Percentiles rank a stretch among this genome's conserved stretches.
Conservation (phyloP, 1,140 invertebrate genomes). For the Macrotrachela quadricornifera region DNA sequence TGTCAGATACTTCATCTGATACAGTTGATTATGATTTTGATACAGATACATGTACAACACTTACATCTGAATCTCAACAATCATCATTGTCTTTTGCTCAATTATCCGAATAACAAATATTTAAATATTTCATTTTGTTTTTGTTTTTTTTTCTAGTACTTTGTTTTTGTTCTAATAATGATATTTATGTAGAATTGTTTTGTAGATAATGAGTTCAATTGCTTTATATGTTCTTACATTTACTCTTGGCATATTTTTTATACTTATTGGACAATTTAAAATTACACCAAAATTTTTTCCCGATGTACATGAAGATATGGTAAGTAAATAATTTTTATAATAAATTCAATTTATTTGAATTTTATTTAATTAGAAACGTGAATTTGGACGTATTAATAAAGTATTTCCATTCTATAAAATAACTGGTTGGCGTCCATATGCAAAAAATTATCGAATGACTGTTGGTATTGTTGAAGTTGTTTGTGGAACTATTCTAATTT, state of each 20-base stretch:
- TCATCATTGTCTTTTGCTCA: no score
- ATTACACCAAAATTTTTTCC: constrained; percentile 68
- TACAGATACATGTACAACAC: no score
- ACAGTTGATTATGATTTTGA: no score
- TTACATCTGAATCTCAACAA: no score
- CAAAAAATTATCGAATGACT: constrained; percentile 48
- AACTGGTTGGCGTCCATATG: constrained; percentile 48
- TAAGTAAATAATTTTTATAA: constrained; percentile 34
- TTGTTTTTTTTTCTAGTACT: no score
- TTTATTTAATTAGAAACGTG: constrained; percentile 57
- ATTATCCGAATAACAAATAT: no score
- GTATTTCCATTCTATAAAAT: constrained; percentile 60
- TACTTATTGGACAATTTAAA: constrained; percentile 78
- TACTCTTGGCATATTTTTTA: constrained; percentile 74
- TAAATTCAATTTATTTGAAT: not conserved
- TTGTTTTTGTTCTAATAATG: no score
- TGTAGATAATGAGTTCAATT: constrained; percentile 37
- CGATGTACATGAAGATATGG: constrained; percentile 87
- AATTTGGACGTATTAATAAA: constrained; percentile 85
- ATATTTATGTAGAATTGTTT: no score
- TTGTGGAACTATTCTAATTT: constrained; percentile 57
- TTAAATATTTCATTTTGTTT: no score
- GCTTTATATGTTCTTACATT: constrained; percentile 70
- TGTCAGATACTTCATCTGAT: no score
- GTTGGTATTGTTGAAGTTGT: constrained; percentile 68